A percentile compares a stretch with the other conserved stretches of the same genome.
Conservation (phyloP, 2,888 invertebrate genomes). For the Phytoseiulus persimilis region DNA sequence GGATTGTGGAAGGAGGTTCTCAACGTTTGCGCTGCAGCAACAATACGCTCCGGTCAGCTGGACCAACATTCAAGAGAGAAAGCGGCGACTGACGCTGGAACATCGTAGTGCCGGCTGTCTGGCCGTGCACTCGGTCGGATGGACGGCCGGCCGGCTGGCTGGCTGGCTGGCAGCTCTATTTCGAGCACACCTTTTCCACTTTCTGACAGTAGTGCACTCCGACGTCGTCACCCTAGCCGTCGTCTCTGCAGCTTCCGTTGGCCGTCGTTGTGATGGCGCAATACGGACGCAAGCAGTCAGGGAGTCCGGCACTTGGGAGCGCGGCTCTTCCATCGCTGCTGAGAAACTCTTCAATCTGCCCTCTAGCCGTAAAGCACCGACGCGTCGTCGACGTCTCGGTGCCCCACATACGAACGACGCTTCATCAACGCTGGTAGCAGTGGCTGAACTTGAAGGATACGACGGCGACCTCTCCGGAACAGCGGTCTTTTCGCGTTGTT, state of each 20-base stretch:
- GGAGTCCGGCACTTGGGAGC: not conserved
- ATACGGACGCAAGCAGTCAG: not conserved
- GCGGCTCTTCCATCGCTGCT: not conserved
- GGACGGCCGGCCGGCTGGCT: not conserved
- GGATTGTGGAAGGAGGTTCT: not conserved
- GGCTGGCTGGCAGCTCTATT: not conserved
- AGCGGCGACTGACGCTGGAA: not conserved
- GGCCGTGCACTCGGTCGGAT: not conserved
- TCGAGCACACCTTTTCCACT: not conserved
- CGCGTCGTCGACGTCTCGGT: not conserved
- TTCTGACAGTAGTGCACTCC: not conserved
- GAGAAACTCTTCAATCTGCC: not conserved
- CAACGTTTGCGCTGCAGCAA: not conserved
- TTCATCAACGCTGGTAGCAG: not conserved
- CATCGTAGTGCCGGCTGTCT: not conserved
- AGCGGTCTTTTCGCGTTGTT: no score
- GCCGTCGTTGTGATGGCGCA: not conserved
- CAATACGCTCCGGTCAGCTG: not conserved
- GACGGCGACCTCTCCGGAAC: no score
- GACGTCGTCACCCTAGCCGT: not conserved
- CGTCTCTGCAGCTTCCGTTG: not conserved
- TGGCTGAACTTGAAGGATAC: not conserved
- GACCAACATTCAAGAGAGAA: not conserved
- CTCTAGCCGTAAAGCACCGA: not conserved
- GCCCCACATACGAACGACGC: not conserved